Evolutionary conservation across 2,888 invertebrate genomes (phyloP), one percentile per base, ranked within the genome.

Genomic region (Lasiommata megera): DNA sequence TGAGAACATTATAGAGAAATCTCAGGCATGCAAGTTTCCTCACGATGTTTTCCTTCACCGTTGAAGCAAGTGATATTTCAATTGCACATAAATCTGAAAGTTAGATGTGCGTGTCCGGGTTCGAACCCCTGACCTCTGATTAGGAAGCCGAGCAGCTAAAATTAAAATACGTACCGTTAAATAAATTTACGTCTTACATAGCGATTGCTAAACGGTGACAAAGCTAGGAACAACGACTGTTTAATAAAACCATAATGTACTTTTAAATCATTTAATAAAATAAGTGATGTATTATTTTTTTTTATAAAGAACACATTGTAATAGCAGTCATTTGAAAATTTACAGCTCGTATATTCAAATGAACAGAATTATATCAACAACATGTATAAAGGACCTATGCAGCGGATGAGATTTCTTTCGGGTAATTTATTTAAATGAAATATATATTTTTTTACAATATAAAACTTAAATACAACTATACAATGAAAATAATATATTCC

Each of bases 201-300:
- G n/a, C n/a, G n/a, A n/a, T n/a, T n/a, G n/a, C n/a, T n/a, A n/a
- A n/a, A n/a, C n/a, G n/a, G n/a, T n/a, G n/a, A n/a, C n/a, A n/a
- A n/a, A n/a, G n/a, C n/a, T n/a, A n/a, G n/a, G n/a, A n/a, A n/a
- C n/a, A n/a, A n/a, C n/a, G n/a, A n/a, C n/a, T 59, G n/a, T 16
- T 29, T 11, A 50, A 16, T 23, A 8, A 55, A 50, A 54, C 17
- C 40, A 31, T 1, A 14, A 47, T 60, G 34, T 6, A n/a, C 38
- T 57, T 56, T 67, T 62, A 62, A 66, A 65, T 66, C 62, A 56
- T 90, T 90, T 89, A 90, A 82, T 90, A 89, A 90, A 90, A 90
- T 90, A 89, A 90, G 83, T 88, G 82, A 89, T 84, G 88, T 86
- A 82, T 83, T 84, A 84, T 79, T 84, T 84, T 83, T n/a, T n/a